A percentile compares a stretch with the other conserved stretches of the same genome.
These are phyloP conservation scores for Bellardia bayeri DNA, from an alignment of 2,888 invertebrate species.

Conservation along the genomic window DNA sequence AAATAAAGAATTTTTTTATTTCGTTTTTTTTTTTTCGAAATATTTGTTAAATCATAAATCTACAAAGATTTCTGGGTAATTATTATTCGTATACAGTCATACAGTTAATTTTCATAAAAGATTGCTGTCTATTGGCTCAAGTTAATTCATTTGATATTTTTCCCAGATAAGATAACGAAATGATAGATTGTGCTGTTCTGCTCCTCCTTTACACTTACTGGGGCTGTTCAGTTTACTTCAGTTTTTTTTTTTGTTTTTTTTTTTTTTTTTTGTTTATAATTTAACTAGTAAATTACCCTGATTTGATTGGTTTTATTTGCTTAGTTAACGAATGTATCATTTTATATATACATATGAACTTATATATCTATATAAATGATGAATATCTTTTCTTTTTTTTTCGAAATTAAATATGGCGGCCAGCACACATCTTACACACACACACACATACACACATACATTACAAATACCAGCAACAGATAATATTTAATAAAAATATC, in stretches of 20 bases:
- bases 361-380: conserved; percentile 43
- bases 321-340: conserved; percentile 56
- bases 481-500: neutral
- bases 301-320: conserved; percentile 73
- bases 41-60: conserved; percentile 71
- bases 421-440: conserved; percentile 40
- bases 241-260: neutral
- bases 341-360: conserved; percentile 43
- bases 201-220: conserved; percentile 23
- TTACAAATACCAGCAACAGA: conserved; percentile 2
- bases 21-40: conserved; percentile 60
- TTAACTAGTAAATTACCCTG: conserved; percentile 58
- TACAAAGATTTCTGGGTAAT: conserved; percentile 70
- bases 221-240: neutral
- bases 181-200: conserved; percentile 41
- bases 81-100: conserved; percentile 34
- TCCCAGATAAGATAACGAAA: conserved; percentile 60
- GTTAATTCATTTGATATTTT: conserved; percentile 44
- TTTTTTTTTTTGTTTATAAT: conserved; percentile 10
- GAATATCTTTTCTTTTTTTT: conserved; percentile 48
- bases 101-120: conserved; percentile 30
- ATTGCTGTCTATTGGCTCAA: conserved; percentile 68
- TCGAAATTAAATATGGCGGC: conserved; percentile 69
- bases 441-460: neutral
- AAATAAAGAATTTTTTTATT: conserved; percentile 35